Evolutionary conservation across 1,140 invertebrate genomes (phyloP).

Genomic region (Acromyrmex charruanus): DNA sequence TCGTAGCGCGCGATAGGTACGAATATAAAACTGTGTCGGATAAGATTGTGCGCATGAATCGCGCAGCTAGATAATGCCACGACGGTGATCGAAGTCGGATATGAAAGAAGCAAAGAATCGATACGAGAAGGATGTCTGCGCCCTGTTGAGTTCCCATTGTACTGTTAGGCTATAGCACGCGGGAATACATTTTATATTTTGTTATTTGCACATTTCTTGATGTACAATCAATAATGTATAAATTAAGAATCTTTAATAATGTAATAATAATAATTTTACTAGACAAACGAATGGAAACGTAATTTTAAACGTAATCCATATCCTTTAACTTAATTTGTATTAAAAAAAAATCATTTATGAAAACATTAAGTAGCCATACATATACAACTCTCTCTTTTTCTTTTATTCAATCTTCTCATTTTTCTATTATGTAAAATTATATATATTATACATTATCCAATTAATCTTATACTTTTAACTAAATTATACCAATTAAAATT

Average conservation of each 20-base stretch:
- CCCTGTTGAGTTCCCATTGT: slow-evolving; percentile 17
- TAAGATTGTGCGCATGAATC: slow-evolving; percentile 54
- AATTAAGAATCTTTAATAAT: not conserved
- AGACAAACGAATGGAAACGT: not conserved
- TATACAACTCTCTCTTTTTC: not conserved
- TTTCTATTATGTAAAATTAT: slow-evolving; percentile 4
- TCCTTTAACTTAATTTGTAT: too few species aligned
- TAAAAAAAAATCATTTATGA: not conserved
- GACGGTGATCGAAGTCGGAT: slow-evolving; percentile 52
- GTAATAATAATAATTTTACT: not conserved
- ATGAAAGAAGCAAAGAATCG: slow-evolving; percentile 43
- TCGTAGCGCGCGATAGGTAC: slow-evolving; percentile 49
- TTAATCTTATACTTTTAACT: slow-evolving; percentile 1
- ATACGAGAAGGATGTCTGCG: slow-evolving; percentile 45
- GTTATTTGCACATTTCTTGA: not conserved
- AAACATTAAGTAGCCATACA: not conserved
- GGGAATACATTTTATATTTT: not conserved
- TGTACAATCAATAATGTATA: not conserved
- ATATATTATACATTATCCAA: slow-evolving; percentile 14
- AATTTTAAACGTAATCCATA: not conserved
- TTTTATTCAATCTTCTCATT: not conserved
- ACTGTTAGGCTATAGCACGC: slow-evolving; percentile 1
- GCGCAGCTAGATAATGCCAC: slow-evolving; percentile 53
- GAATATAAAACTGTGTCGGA: slow-evolving; percentile 72
- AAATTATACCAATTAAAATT: slow-evolving; percentile 31